phyloP scores from a whole-genome alignment of 2,888 invertebrate genomes.

The Mechanitis messenoides region DNA sequence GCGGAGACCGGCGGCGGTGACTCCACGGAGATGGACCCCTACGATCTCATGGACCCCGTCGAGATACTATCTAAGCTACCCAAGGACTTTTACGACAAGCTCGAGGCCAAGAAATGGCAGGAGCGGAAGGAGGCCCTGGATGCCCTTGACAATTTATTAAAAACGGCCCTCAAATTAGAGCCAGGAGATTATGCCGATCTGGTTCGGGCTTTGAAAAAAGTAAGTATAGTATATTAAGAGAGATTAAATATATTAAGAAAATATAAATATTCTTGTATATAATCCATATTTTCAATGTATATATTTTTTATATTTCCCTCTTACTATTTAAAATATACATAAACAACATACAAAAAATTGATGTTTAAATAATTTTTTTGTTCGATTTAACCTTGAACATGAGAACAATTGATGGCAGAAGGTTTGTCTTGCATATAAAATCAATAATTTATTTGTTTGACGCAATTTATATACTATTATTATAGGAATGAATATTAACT shows the following conservation, averaged over 20 bases:
- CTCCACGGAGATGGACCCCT: conserved; percentile 87
- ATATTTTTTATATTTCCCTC: background rate
- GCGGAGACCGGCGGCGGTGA: conserved; percentile 79
- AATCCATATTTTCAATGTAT: background rate
- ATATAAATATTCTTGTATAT: background rate
- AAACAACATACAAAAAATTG: too few species aligned
- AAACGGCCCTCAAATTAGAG: conserved; percentile 89
- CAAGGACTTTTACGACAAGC: conserved; percentile 95
- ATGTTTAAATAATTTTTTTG: background rate
- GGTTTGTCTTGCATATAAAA: too few species aligned
- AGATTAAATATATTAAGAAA: background rate
- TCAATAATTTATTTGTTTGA: too few species aligned
- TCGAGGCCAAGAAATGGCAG: conserved; percentile 98
- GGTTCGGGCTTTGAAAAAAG: conserved; percentile 91
- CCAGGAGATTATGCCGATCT: conserved; percentile 95
- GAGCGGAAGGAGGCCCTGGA: conserved; percentile 96
- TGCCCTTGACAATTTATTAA: conserved; percentile 84
- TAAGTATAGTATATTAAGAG: conserved; percentile 42
- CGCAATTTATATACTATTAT: too few species aligned
- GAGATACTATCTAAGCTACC: conserved; percentile 95
- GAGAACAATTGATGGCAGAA: too few species aligned
- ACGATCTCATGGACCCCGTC: conserved; percentile 92
- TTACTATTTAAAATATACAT: too few species aligned
- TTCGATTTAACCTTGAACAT: conserved; percentile 6
- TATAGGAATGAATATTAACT: too few species aligned